Evolutionary conservation across 2,113 vertebrate genomes (phyloP), one percentile per base, ranked within the genome.

Genomic region (Synchiropus splendidus): DNA sequence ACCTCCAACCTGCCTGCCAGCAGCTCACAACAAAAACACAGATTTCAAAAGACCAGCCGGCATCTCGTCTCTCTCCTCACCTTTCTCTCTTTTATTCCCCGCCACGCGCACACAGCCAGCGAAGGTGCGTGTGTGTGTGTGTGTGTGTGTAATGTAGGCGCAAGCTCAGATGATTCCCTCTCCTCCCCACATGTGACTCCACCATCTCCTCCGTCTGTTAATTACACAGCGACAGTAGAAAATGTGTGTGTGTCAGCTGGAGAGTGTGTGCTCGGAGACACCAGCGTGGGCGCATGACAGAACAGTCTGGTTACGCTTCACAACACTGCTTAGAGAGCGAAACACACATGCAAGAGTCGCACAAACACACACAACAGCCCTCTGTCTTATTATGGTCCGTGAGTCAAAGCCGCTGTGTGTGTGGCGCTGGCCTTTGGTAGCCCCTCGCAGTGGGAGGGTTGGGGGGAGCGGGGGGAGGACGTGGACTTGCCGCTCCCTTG

Each of bases 161-260:
- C 70, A 45, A 74, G 70, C 72, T 56, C 40, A 55, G 61, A 65
- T 62, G 57, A 69, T 74, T 71, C 66, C 58, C 61, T 71, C 54
- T 48, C 70, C 58, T 63, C 51, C 54, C 47, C 51, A 45, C 53
- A 68, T 67, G 62, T 42, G 30, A 72, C 64, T 70, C 56, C 62
- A 53, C 73, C 64, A 72, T 75, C 81, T 76, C 73, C 70, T 72
- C 72, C 65, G 64, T 72, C 72, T 76, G 73, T 80, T 79, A 80
- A 78, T 76, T 79, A 67, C 71, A 78, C 48, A 61, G 71, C 36
- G 48, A 61, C 65, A 70, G 54, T 61, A 67, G 64, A 50, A 31
- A 12, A 36, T 13, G 39, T n/a, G 9, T n/a, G 13, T 39, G 27
- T 60, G 50, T 72, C 57, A 68, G 71, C 56, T 74, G 53, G 64